Conservation (phyloP, 2,113 vertebrate genomes). For the Phocoena sinus region DNA sequence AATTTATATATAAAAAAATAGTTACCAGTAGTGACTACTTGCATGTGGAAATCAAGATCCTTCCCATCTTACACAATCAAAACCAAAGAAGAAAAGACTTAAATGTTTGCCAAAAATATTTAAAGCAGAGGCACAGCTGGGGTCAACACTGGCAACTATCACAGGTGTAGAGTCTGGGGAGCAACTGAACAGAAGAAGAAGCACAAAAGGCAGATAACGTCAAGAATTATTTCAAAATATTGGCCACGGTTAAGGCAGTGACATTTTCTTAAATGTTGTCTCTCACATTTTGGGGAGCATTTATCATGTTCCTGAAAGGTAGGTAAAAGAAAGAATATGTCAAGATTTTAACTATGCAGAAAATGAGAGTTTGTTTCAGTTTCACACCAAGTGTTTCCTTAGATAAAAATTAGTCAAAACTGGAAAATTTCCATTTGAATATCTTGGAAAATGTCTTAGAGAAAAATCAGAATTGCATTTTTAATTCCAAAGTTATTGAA, state of each 20-base stretch:
- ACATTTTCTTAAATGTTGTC: neutral
- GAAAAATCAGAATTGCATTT: neutral
- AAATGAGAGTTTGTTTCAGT: neutral
- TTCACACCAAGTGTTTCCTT: neutral
- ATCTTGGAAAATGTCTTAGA: neutral
- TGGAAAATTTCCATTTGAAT: conserved; percentile 5
- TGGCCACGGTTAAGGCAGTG: neutral
- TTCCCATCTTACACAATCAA: neutral
- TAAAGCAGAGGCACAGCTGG: neutral
- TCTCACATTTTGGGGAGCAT: neutral
- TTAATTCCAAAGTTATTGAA: neutral
- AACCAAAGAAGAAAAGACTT: neutral
- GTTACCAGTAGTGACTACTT: neutral
- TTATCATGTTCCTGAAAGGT: neutral
- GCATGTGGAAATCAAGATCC: neutral
- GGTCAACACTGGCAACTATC: neutral
- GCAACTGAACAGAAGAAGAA: neutral
- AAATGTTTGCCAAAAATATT: neutral
- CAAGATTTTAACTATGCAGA: neutral
- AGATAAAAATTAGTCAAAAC: neutral
- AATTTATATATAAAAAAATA: neutral
- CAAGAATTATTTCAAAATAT: neutral
- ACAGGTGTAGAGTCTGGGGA: neutral
- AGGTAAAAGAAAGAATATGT: neutral
- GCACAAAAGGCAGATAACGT: neutral